These are phyloP conservation scores for Rhabdomys dilectus DNA, from an alignment of 2,113 vertebrate genomes.

Conservation along the genomic window DNA sequence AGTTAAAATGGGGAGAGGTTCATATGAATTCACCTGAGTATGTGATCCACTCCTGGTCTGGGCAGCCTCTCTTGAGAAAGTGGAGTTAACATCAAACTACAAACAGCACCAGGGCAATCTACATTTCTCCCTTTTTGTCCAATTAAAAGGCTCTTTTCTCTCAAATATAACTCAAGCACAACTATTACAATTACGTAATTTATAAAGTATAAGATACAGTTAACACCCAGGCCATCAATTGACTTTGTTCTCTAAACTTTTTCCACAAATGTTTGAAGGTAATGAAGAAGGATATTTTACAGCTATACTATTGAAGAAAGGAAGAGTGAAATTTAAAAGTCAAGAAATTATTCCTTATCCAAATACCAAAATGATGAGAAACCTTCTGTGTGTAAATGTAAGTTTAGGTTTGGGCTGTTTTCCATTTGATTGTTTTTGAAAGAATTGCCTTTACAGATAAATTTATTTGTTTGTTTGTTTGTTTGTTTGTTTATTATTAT, in stretches of 20 bases:
- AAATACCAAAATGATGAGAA: conserved; percentile 95
- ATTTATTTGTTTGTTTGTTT: not conserved
- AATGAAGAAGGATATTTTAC: conserved; percentile 93
- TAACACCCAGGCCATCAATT: not conserved
- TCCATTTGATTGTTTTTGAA: not conserved
- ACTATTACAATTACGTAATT: no score
- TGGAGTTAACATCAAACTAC: no score
- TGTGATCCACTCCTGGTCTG: no score
- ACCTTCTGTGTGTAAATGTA: conserved; percentile 94
- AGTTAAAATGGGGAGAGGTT: no score
- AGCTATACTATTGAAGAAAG: conserved; percentile 95
- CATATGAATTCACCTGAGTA: no score
- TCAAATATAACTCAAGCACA: no score
- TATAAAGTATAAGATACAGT: no score
- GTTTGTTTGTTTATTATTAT: no score
- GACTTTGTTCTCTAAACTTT: conserved; percentile 62
- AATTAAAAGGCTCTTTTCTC: no score
- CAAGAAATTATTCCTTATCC: conserved; percentile 92
- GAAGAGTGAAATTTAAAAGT: conserved; percentile 91
- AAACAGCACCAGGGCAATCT: no score
- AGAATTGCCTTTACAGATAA: not conserved
- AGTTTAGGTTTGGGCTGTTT: conserved; percentile 56
- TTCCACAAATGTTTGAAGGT: conserved; percentile 86
- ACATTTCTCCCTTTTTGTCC: no score
- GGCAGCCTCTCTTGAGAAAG: no score